Evolutionary conservation across 2,113 vertebrate species (phyloP), one percentile per base, ranked within the genome.

Genomic region (Rhabdomys dilectus): DNA sequence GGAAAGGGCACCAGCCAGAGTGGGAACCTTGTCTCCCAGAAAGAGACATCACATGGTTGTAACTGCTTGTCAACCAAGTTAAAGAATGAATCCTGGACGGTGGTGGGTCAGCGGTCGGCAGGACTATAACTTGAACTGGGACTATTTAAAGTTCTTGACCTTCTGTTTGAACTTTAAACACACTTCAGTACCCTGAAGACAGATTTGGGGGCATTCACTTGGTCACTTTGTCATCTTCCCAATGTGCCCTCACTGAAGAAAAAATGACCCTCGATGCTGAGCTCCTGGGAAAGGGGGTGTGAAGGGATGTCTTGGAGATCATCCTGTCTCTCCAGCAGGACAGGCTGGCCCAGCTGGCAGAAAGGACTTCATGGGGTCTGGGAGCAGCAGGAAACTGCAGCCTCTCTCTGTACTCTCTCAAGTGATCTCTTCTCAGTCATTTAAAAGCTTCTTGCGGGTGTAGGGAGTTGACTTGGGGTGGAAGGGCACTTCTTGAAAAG

Each of bases 251-350:
- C 29, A 53, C 15, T 31, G 76, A 45, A 45, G 13, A 78, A 77
- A 76, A 12, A 77, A 51, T 10, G 29, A 34, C 19, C 60, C 26
- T 31, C 34, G 29, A 22, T 0, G 2, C 19, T 51, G 17, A 84
- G 26, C 45, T 51, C 76, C 24, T 45, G 76, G 76, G 72, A 58
- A 2, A 6, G 39, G 39, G 19, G 29, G 48, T 29, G 26, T 29
- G 77, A 80, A 29, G 1, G 39, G 64, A 51, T 58, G 22, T n/a
- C 48, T 36, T 39, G 3, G 88, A 78, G 75, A 86, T 48, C 78
- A 51, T 91, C 91, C n/a, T 91, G 51, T 16, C n/a, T 96, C 60
- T 80, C 29, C 36, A 13, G 26, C 36, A 86, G 93, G 86, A 85
- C 58, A 82, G 58, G 72, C n/a, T 53, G 70, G 70, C 24, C 24